phyloP scores from a whole-genome alignment of 2,888 invertebrate genomes.

The Tenodera sinensis region DNA sequence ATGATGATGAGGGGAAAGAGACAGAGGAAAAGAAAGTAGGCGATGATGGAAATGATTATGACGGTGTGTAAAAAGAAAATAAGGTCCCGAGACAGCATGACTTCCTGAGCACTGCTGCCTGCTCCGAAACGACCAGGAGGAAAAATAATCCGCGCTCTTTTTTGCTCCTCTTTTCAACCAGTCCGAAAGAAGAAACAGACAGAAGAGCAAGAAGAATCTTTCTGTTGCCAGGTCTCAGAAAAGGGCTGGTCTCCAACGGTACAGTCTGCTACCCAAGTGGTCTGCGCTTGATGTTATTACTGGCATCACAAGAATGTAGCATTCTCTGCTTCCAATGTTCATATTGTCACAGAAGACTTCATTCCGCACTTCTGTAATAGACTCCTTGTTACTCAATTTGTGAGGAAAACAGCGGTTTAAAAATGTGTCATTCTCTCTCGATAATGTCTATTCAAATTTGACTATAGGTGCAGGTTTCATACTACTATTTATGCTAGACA shows the following conservation, averaged over 20 bases:
- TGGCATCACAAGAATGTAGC: too few species aligned
- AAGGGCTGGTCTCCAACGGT: neutral
- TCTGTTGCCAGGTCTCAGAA: neutral
- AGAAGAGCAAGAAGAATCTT: neutral
- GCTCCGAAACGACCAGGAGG: neutral
- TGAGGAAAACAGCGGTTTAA: too few species aligned
- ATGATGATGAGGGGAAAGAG: constrained; percentile 11
- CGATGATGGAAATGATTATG: constrained; percentile 16
- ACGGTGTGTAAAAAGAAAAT: constrained; percentile 16
- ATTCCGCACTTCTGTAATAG: too few species aligned
- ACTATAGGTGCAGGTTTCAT: too few species aligned
- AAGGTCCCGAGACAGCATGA: constrained; percentile 7
- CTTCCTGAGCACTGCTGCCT: neutral
- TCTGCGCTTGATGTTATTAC: neutral
- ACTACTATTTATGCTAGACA: too few species aligned
- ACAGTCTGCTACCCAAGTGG: neutral
- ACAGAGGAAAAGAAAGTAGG: neutral
- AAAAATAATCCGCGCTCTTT: neutral
- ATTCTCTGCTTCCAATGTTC: too few species aligned
- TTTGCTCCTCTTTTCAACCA: neutral
- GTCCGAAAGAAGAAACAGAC: neutral
- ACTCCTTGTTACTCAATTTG: too few species aligned
- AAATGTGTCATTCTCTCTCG: too few species aligned
- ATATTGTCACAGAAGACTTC: too few species aligned
- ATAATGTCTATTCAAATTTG: too few species aligned